Conservation (phyloP, 2,797 vertebrate species). For the Anas flavirostris region DNA sequence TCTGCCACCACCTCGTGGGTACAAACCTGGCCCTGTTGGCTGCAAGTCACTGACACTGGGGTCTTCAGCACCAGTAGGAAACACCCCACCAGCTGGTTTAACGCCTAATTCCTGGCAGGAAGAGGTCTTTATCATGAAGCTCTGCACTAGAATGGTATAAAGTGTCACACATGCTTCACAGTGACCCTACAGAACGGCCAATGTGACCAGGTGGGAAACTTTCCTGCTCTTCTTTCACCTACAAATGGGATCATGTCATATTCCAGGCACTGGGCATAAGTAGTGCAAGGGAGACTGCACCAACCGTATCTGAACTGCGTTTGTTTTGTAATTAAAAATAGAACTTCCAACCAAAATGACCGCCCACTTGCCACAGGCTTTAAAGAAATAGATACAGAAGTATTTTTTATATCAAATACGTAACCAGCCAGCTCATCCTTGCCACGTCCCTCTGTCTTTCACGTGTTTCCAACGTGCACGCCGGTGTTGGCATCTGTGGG, state of each 20-base stretch:
- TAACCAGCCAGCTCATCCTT: background rate
- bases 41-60: background rate
- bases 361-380: background rate
- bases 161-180: background rate
- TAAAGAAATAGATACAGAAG: background rate
- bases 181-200: background rate
- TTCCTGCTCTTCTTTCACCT: background rate
- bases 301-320: too few relatives aligned
- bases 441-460: background rate
- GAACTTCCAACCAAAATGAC: background rate
- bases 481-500: background rate
- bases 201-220: background rate
- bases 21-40: background rate
- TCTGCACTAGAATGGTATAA: background rate
- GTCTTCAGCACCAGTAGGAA: background rate
- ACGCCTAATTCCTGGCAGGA: background rate
- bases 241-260: fast-evolving
- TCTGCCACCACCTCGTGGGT: background rate
- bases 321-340: background rate
- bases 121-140: background rate
- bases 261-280: fast-evolving
- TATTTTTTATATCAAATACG: fast-evolving
- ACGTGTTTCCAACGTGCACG: background rate
- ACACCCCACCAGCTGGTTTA: background rate
- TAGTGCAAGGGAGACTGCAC: background rate